phyloP scores from a whole-genome alignment of 2,113 vertebrate species.

The Notiomystis cincta region DNA sequence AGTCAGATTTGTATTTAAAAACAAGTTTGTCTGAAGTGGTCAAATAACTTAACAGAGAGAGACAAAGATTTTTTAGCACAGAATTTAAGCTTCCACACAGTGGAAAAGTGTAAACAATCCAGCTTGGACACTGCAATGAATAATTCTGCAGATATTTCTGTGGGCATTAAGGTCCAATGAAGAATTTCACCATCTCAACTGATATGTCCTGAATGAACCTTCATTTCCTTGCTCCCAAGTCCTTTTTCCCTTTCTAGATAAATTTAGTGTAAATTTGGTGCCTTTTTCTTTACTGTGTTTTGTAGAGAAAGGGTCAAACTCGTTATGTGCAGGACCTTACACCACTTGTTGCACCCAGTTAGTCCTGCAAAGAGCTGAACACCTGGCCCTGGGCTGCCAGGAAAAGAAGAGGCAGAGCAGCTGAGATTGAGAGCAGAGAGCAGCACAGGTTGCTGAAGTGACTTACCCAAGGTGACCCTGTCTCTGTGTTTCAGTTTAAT shows the following conservation, averaged over 20 bases:
- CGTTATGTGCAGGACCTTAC: neutral
- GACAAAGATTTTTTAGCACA: neutral
- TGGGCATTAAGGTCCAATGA: neutral
- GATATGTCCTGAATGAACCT: neutral
- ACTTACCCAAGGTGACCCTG: neutral
- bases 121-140: neutral
- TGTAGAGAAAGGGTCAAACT: neutral
- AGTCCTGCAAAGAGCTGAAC: rapidly evolving
- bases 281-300: no score
- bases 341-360: rapidly evolving
- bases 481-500: neutral
- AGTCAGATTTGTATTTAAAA: neutral
- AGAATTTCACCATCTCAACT: neutral
- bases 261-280: no score
- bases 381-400: neutral
- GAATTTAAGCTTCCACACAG: neutral
- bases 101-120: neutral
- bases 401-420: neutral
- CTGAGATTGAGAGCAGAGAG: neutral
- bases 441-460: neutral
- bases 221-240: neutral
- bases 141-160: neutral
- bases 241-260: neutral
- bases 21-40: neutral
- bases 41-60: neutral